Evolutionary conservation across 2,888 invertebrate genomes (phyloP).

Genomic region (Epirrhoe tristata): DNA sequence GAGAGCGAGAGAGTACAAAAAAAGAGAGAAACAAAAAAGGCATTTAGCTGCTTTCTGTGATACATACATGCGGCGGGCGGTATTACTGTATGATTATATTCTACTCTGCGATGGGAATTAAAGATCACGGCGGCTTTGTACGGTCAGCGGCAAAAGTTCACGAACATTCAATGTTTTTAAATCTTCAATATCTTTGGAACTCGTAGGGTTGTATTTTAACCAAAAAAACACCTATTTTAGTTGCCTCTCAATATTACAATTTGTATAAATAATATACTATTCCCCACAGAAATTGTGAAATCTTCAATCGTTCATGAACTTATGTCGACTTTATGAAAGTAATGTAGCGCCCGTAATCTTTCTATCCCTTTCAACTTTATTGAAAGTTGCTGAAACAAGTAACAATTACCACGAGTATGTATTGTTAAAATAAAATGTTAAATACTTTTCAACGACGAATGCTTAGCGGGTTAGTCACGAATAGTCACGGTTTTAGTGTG

Average conservation of each 20-base stretch:
- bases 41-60: constrained; percentile 75
- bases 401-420: constrained; percentile 44
- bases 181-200: too few relatives aligned
- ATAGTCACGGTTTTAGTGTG: constrained; percentile 72
- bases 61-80: constrained; percentile 74
- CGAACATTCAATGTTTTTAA: too few relatives aligned
- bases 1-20: constrained; percentile 82
- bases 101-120: constrained; percentile 39
- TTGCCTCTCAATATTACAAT: too few relatives aligned
- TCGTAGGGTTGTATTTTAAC: too few relatives aligned
- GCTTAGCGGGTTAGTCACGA: constrained; percentile 82
- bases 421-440: constrained; percentile 62
- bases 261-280: too few relatives aligned
- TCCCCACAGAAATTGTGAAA: too few relatives aligned
- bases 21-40: constrained; percentile 82
- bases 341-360: constrained; percentile 38
- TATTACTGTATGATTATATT: constrained; percentile 57
- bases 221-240: too few relatives aligned
- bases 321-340: background rate
- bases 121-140: constrained; percentile 32
- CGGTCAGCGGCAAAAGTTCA: too few relatives aligned
- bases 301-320: too few relatives aligned
- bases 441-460: constrained; percentile 63
- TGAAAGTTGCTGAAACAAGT: constrained; percentile 50
- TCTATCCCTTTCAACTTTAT: constrained; percentile 39